phyloP scores from a whole-genome alignment of 2,888 invertebrate species.

The Argyresthia albistria region DNA sequence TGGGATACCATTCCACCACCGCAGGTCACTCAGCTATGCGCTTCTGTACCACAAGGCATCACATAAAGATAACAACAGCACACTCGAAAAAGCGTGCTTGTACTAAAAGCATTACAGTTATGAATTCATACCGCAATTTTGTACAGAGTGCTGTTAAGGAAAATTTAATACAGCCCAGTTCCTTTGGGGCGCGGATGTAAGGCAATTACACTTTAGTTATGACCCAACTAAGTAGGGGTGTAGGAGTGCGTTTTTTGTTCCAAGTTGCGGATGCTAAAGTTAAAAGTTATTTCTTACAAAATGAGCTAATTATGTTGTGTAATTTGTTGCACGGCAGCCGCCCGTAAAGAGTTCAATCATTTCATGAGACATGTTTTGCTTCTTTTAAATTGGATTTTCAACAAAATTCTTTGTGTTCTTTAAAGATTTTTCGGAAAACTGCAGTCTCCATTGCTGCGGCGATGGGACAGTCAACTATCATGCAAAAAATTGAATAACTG shows the following conservation, averaged over 20 bases:
- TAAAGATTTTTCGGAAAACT: no score
- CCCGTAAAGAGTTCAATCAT: no score
- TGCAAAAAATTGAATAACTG: no score
- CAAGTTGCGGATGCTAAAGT: neutral
- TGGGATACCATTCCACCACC: neutral
- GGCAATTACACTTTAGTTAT: slow-evolving; percentile 40
- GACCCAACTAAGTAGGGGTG: slow-evolving; percentile 10
- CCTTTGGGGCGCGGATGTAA: slow-evolving; percentile 23
- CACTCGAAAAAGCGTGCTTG: neutral
- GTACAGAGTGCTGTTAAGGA: slow-evolving; percentile 20
- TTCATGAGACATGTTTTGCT: neutral
- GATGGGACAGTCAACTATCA: no score
- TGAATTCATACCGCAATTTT: neutral
- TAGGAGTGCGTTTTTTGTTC: neutral
- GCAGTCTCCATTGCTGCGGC: no score
- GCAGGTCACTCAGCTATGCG: neutral
- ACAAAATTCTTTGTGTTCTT: no score
- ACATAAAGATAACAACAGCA: neutral
- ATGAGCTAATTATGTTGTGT: neutral
- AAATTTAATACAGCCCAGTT: slow-evolving; percentile 26
- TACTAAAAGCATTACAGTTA: neutral
- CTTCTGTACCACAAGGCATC: neutral
- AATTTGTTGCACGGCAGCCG: neutral
- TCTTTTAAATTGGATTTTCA: neutral
- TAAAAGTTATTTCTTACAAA: neutral